Conservation (phyloP, 2,888 invertebrate species). For the Agrotis segetum region DNA sequence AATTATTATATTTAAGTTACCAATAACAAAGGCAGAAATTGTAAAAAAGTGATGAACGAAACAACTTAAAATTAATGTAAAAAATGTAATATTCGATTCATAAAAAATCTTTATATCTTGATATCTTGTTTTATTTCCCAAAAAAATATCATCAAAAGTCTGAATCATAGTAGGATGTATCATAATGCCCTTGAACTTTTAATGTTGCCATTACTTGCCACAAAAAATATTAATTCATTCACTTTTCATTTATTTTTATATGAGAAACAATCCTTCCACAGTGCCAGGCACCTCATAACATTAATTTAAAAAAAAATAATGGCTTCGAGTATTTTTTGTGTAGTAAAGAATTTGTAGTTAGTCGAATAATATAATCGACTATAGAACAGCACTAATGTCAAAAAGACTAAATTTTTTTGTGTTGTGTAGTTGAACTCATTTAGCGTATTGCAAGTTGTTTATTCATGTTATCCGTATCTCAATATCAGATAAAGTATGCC, state of each 20-base stretch:
- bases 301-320: neutral
- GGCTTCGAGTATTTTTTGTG: no score
- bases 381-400: neutral
- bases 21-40: conserved; percentile 24
- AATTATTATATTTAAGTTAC: conserved; percentile 27
- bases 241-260: no score
- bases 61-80: conserved; percentile 37
- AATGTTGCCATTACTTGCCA: neutral
- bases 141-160: conserved; percentile 3
- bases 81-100: conserved; percentile 20
- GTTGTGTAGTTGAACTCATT: no score
- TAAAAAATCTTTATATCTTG: conserved; percentile 42
- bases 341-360: neutral
- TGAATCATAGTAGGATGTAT: neutral
- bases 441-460: neutral
- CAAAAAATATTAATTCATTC: no score
- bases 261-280: no score
- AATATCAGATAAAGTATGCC: conserved; percentile 14
- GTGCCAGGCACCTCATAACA: neutral
- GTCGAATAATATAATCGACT: conserved; percentile 40
- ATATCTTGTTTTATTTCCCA: conserved; percentile 57
- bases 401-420: no score
- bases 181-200: conserved; percentile 18
- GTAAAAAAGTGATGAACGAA: conserved; percentile 25
- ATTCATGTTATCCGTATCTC: neutral